Percentiles rank a stretch among this genome's conserved stretches.
These are phyloP conservation scores for Apogon talboti DNA, from an alignment of 2,797 vertebrate species.

Conservation along the genomic window DNA sequence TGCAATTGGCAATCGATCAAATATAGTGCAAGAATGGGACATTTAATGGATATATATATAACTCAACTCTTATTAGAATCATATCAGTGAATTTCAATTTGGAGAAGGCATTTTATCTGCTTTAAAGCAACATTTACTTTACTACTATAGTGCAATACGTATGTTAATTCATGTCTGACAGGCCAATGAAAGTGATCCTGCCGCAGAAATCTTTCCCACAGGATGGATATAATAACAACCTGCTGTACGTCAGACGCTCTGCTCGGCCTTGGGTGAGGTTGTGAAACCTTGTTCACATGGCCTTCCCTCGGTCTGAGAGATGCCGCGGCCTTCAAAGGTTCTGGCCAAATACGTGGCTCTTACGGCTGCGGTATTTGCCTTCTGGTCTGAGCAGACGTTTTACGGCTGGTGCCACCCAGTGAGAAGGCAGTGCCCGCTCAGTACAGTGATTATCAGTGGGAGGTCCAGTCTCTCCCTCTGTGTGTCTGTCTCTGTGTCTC, in stretches of 20 bases:
- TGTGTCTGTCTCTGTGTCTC: constrained; percentile 2
- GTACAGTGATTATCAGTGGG: constrained; percentile 63
- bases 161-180: constrained; percentile 31
- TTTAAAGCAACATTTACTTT: constrained; percentile 27
- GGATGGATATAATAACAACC: constrained; percentile 43
- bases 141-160: constrained; percentile 12
- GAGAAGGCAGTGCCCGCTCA: constrained; percentile 60
- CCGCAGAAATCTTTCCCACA: constrained; percentile 14
- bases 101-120: constrained; percentile 12
- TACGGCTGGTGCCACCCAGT: constrained; percentile 73
- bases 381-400: constrained; percentile 61
- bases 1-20: constrained; percentile 42
- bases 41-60: constrained; percentile 22
- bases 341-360: constrained; percentile 58
- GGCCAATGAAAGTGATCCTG: constrained; percentile 17
- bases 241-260: constrained; percentile 35
- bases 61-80: constrained; percentile 27
- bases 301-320: constrained; percentile 47
- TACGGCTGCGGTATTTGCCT: constrained; percentile 64
- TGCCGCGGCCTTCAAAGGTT: constrained; percentile 54
- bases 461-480: constrained; percentile 52
- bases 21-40: constrained; percentile 16
- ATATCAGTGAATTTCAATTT: constrained; percentile 18
- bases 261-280: constrained; percentile 54
- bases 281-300: constrained; percentile 43